Evolutionary conservation across 2,888 invertebrate genomes (phyloP), one percentile per base, ranked within the genome.

Genomic region (Pecten maximus): DNA sequence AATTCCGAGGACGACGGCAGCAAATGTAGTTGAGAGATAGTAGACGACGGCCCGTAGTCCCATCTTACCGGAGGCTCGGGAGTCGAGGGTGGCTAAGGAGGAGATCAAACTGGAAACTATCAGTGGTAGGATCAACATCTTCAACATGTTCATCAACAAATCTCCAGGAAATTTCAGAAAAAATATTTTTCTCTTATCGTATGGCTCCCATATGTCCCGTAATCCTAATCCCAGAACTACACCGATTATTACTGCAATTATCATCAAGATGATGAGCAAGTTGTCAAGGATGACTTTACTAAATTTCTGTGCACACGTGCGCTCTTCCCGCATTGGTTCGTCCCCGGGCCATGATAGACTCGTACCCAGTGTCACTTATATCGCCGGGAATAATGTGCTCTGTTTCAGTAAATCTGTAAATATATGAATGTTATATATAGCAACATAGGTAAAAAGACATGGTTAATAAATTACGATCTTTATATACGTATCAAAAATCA

Each of bases 1-100:
- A 95, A 99, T 99, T 91, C 98, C 98, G 28, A 99, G 97, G 94
- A 99, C 97, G 93, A 99, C 99, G 12, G 99, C 99, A 95, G 98
- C 98, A 50, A 99, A 97, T 10, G 99, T 99, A 39, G 99, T 99
- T 90, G 98, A 97, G 97, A 99, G 98, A 97, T 99, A 99, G 97
- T 99, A 99, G 48, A 98, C 97, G 93, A 99, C 98, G 35, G 99
- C 98, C 89, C 99, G 98, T 87, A 97, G 97, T 40, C 98, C 98
- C 95, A 98, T 99, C 97, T 98, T 98, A 95, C 98, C 98, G 95
- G 98, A 99, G 96, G 99, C 97, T 95, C 98, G 98, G 91, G 99
- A 97, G 97, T 99, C 99, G 96, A 99, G 97, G 0, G 98, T 98
- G 74, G 99, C 99, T 93, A 99, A 98, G 87, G 97, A 97, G 92